Conservation (phyloP, 2,797 vertebrate species). For the Harpagifer antarcticus region DNA sequence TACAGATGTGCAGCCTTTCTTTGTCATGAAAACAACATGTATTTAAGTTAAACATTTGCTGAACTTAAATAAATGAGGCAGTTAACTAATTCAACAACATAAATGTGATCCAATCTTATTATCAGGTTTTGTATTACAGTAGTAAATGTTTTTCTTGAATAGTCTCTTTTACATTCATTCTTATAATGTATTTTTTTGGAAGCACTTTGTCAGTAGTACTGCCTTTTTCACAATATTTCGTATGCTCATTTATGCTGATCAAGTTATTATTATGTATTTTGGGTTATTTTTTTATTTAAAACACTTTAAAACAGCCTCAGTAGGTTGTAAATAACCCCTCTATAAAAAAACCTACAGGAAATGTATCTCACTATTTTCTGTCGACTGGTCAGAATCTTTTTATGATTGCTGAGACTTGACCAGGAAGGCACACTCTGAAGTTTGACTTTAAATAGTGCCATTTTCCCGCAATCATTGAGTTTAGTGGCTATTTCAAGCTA, state of each 20-base stretch:
- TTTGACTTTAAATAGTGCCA: conserved; percentile 3
- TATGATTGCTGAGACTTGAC: background rate
- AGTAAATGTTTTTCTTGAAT: background rate
- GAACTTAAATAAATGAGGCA: background rate
- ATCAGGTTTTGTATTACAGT: background rate
- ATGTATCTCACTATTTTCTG: background rate
- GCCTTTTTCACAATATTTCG: background rate
- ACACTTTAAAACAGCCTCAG: background rate
- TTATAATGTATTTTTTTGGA: background rate
- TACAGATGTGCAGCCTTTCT: background rate
- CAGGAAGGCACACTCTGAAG: background rate
- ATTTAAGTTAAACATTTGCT: too few relatives aligned
- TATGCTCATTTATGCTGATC: background rate
- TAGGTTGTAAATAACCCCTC: background rate
- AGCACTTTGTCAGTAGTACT: too few relatives aligned
- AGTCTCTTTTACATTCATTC: background rate
- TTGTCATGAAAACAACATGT: background rate
- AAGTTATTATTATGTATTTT: background rate
- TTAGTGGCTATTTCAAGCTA: background rate
- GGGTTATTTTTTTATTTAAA: background rate
- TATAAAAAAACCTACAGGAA: background rate
- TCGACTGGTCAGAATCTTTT: conserved; percentile 6
- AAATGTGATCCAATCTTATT: background rate
- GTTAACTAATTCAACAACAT: background rate
- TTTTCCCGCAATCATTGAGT: conserved; percentile 11